Evolutionary conservation across 2,797 vertebrate species (phyloP), one percentile per base, ranked within the genome.

Genomic region (Sebastiscus tertius): DNA sequence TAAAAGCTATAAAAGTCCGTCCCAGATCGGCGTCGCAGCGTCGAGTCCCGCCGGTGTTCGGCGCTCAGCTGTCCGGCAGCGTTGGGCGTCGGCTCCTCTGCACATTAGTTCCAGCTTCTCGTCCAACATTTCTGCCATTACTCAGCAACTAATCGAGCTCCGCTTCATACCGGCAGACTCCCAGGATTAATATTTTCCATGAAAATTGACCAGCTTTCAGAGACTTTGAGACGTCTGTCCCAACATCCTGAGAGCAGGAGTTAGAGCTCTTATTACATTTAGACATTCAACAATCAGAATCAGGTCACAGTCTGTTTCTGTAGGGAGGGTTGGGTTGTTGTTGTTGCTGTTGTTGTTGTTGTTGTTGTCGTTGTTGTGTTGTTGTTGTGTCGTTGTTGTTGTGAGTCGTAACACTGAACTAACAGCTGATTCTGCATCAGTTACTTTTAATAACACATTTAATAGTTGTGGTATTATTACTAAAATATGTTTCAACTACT

Each of bases 51-150:
- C 14, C 42, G 42, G 14, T 1, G 14, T 18, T 18, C 14, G 14
- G 0, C 0, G 14, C 46, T 13, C 72, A 46, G 72, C 76, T 34
- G 20, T 76, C 61, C 1, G 81, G 77, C 39, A 65, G 67, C 72
- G 4, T 79, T 78, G 89, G 93, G 90, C 52, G 89, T 91, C 10
- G 87, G 42, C 83, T 88, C 85, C n/a, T 39, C 33, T 26, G 42
- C 79, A 74, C 66, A 92, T 92, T 85, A 85, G 62, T 88, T 91
- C 87, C 90, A 93, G 90, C 69, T 79, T 72, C 86, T 67, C 20
- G 20, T 83, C 79, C 76, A 90, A 85, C 84, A 79, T 84, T 89
- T 87, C 85, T 93, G 83, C 33, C 52, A 88, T 93, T 91, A 88
- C 79, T 90, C 85, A 89, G 83, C 46, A 52, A 52, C 74, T 72